Evolutionary conservation across 2,113 vertebrate species (phyloP), one percentile per base, ranked within the genome.

Genomic region (Rhineura floridana): DNA sequence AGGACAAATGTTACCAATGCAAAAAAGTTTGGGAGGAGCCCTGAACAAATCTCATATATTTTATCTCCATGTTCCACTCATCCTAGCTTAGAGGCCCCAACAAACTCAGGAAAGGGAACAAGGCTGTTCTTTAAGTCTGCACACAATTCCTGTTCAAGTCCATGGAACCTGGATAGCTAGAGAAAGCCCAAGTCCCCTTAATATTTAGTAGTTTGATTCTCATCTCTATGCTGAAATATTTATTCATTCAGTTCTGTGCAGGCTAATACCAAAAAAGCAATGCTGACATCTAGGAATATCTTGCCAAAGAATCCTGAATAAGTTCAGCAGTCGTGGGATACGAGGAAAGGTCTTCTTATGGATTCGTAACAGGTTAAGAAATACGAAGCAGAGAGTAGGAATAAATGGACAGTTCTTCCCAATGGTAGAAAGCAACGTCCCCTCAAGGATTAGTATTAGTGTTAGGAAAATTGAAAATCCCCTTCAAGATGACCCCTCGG

Each of bases 211-310:
- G 70, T 50, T 46, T 39, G 82, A 83, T n/a, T 83, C 46, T 67
- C 19, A 65, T 52, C 46, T 70, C 44, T 52, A 7, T 50, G 12
- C 82, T 83, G 82, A 70, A 83, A 83, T 83, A 83, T 83, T 83
- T 70, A 70, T 83, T 83, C n/a, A 70, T 83, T 48, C 65, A 15
- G 65, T 50, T 36, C 46, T 70, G 82, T 48, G n/a, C 62, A 67
- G 81, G 62, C 81, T 17, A 46, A 42, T 33, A 36, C 65, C 21
- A 21, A 80, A 70, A 46, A 39, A 25, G 33, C 1, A 33, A 36
- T 52, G 81, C 42, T 23, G 33, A n/a, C 2, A 8, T 50, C 63
- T 70, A 36, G 65, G n/a, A 83, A 52, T 70, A 70, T 23, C 33
- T 36, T 1, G 2, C 19, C 19, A 52, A 65, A 59, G 55, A 19